A percentile compares a stretch with the other conserved stretches of the same genome.
Conservation (phyloP, 2,797 vertebrate genomes). For the Coracias cyanogaster region DNA sequence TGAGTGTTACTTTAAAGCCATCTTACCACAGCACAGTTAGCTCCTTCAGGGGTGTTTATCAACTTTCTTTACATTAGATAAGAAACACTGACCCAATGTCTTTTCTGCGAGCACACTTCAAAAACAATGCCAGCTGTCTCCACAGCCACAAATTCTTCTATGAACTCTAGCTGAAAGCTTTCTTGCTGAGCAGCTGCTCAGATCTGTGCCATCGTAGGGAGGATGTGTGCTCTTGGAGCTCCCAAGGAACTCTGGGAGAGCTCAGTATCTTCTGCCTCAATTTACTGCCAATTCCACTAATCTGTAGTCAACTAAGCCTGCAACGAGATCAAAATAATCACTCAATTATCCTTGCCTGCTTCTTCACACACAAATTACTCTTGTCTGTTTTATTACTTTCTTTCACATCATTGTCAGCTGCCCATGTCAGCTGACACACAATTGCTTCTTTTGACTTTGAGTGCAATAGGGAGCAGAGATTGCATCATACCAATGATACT, state of each 20-base stretch:
- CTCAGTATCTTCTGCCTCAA: neutral
- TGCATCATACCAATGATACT: neutral
- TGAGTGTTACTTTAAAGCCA: neutral
- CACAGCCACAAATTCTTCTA: neutral
- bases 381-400: neutral
- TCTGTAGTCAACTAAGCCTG: neutral
- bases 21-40: neutral
- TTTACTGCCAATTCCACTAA: neutral
- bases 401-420: neutral
- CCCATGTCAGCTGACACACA: neutral
- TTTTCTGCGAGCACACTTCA: neutral
- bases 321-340: conserved; percentile 14
- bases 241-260: neutral
- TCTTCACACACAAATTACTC: neutral
- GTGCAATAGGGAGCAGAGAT: neutral
- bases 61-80: neutral
- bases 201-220: neutral
- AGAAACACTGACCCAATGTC: neutral
- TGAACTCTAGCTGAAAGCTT: neutral
- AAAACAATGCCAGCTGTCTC: neutral
- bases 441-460: neutral
- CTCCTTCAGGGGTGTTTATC: neutral
- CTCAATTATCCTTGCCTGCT: neutral
- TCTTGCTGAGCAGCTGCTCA: neutral
- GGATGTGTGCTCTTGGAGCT: fast-evolving